phyloP scores from a whole-genome alignment of 2,113 vertebrate species.

The Probosciger aterrimus region DNA sequence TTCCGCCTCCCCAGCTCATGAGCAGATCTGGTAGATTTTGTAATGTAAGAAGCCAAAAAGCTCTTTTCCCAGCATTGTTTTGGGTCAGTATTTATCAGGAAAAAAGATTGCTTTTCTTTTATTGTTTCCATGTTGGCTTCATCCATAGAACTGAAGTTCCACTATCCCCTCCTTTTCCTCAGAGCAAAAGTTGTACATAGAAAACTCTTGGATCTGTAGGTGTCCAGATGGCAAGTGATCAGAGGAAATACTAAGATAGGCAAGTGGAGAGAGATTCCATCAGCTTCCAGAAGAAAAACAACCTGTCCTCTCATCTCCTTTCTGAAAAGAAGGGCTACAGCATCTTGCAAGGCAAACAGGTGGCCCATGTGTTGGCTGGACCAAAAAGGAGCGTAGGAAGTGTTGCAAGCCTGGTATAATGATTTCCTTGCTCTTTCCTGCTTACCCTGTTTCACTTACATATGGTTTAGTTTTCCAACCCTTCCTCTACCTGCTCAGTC shows the following conservation, averaged over 20 bases:
- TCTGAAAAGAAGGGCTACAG: background rate
- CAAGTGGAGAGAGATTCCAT: background rate
- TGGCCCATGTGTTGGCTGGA: constrained; percentile 39
- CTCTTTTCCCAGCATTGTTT: background rate
- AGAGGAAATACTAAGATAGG: background rate
- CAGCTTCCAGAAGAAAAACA: background rate
- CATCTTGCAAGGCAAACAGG: constrained; percentile 6
- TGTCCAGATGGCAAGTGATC: background rate
- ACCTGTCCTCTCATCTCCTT: background rate
- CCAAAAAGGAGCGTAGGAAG: constrained; percentile 13
- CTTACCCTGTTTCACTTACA: background rate
- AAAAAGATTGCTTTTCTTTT: background rate
- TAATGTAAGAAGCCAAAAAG: background rate
- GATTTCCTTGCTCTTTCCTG: constrained; percentile 38
- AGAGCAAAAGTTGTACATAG: rapidly evolving
- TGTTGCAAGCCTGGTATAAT: constrained; percentile 40
- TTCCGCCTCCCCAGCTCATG: background rate
- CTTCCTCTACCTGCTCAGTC: background rate
- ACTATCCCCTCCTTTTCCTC: background rate
- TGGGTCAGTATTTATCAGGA: background rate
- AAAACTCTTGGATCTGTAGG: background rate
- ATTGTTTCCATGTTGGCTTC: background rate
- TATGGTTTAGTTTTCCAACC: background rate
- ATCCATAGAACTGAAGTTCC: background rate
- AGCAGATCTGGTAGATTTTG: background rate